Percentiles rank a stretch among this genome's conserved stretches.
Evolutionary conservation across 1,140 invertebrate genomes (phyloP).

Genomic region (Saxidomus purpurata): DNA sequence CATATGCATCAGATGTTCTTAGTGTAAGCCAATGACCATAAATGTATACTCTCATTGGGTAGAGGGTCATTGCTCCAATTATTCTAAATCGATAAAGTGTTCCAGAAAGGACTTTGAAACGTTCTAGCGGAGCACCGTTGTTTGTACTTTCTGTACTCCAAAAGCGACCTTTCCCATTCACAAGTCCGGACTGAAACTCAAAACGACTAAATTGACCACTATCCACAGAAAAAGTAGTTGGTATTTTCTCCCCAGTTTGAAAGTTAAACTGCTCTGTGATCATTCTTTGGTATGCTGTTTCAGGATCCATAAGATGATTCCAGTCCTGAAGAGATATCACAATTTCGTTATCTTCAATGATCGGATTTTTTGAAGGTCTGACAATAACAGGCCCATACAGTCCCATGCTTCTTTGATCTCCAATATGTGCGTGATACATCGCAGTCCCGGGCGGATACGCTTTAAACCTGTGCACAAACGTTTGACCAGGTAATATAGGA

Average conservation of each 20-base stretch:
- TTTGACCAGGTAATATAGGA: slow-evolving; percentile 94
- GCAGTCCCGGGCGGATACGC: slow-evolving; percentile 78
- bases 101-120: too few relatives aligned
- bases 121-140: slow-evolving; percentile 67
- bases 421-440: slow-evolving; percentile 83
- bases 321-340: slow-evolving; percentile 72
- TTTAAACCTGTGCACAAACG: slow-evolving; percentile 92
- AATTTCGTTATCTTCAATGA: slow-evolving; percentile 42
- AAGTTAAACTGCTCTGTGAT: slow-evolving; percentile 58
- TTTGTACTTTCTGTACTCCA: slow-evolving; percentile 31
- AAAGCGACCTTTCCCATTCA: slow-evolving; percentile 78
- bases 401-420: slow-evolving; percentile 78
- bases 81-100: too few relatives aligned
- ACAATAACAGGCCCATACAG: slow-evolving; percentile 78
- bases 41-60: slow-evolving; percentile 89
- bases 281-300: slow-evolving; percentile 70
- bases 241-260: not conserved
- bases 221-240: slow-evolving; percentile 45
- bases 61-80: slow-evolving; percentile 75
- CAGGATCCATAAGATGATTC: slow-evolving; percentile 74
- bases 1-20: slow-evolving; percentile 93
- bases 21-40: slow-evolving; percentile 93
- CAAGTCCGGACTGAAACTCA: slow-evolving; percentile 73
- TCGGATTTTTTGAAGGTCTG: not conserved
- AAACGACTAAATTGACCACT: slow-evolving; percentile 65